Base-by-base conservation (phyloP, 2,888 invertebrate species). In the Pycnomerus fuliginosus region DNA sequence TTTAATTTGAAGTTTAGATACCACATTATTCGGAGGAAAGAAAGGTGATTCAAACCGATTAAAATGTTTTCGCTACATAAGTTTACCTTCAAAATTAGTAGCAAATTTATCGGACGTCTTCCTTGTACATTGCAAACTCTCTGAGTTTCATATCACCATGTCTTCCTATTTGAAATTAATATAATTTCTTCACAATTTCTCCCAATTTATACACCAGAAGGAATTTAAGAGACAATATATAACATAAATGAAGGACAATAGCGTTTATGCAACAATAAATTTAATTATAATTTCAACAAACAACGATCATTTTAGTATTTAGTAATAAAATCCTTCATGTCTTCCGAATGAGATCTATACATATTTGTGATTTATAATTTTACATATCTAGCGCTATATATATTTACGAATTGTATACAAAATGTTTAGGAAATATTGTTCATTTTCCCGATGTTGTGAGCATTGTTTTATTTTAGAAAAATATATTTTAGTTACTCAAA, bases 141-240 rank as follows among this genome's bases (percentile, higher is more conserved):
- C 47, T 56, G 55, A 56, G 57, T 58, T 58, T 56, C 64, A 66
- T 66, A 64, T 66, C 64, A 64, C 60, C 61, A 55, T 55, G 61
- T 61, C 61, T 61, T 61, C 61, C 61, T 57, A 58, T 55, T 53
- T 35, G 41, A 36, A 27, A 46, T 41, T 43, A 31, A 35, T 46
- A 40, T n/a, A n/a, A n/a, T n/a, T n/a, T n/a, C n/a, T n/a, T n/a
- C n/a, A n/a, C n/a, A n/a, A n/a, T n/a, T n/a, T n/a, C n/a, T n/a
- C n/a, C n/a, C n/a, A n/a, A n/a, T n/a, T n/a, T n/a, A n/a, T n/a
- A n/a, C n/a, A 20, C 8, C 8, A 20, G 20, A 8, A 20, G 20
- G 8, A 20, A 20, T 20, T 4, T 20, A 20, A 20, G n/a, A n/a
- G n/a, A n/a, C 20, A 20, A 20, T 20, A 8, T 20, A 20, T 8